phyloP scores from a whole-genome alignment of 2,888 invertebrate species.

The Cyclophora albipunctata region DNA sequence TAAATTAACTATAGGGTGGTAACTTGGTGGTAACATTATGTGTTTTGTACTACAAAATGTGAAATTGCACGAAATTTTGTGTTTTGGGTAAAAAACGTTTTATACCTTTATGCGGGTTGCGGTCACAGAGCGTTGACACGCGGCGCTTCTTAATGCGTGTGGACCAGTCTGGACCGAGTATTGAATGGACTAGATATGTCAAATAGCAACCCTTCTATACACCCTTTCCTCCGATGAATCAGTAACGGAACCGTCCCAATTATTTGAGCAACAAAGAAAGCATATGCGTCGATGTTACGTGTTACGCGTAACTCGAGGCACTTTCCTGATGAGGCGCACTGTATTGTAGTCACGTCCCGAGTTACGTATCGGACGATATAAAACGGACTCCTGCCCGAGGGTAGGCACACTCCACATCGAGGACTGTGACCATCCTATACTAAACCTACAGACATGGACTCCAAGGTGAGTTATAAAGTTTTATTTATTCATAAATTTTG shows the following conservation, averaged over 20 bases:
- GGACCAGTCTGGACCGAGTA: too few relatives aligned
- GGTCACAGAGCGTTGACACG: too few relatives aligned
- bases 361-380: constrained; percentile 65
- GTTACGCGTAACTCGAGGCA: constrained; percentile 52
- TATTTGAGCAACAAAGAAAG: constrained; percentile 21
- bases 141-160: too few relatives aligned
- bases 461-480: constrained; percentile 51
- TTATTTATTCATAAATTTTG: too few relatives aligned
- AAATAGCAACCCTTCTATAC: too few relatives aligned
- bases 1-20: too few relatives aligned
- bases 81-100: too few relatives aligned
- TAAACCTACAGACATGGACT: constrained; percentile 64
- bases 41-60: too few relatives aligned
- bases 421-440: constrained; percentile 54
- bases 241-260: constrained; percentile 20
- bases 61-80: too few relatives aligned
- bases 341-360: constrained; percentile 64
- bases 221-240: not conserved
- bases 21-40: too few relatives aligned
- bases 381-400: constrained; percentile 41
- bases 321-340: constrained; percentile 62
- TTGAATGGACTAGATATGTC: constrained; percentile 3
- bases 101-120: too few relatives aligned
- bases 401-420: constrained; percentile 53
- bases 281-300: constrained; percentile 34